phyloP scores from a whole-genome alignment of 2,888 invertebrate genomes.

The Drosophila helvetica region DNA sequence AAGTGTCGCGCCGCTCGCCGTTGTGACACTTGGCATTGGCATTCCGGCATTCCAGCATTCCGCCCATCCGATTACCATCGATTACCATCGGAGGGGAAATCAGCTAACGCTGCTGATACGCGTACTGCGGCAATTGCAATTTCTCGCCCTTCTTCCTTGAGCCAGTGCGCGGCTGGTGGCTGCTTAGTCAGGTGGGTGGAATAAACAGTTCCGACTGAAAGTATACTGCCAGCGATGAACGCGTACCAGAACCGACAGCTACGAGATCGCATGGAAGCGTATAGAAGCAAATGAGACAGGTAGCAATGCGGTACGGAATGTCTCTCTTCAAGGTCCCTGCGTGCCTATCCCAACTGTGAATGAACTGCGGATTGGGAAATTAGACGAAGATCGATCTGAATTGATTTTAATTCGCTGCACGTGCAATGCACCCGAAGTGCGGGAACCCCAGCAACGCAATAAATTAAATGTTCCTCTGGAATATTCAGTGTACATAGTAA shows the following conservation, averaged over 20 bases:
- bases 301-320: background rate
- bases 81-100: constrained; percentile 13
- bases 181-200: constrained; percentile 9
- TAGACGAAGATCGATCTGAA: constrained; percentile 42
- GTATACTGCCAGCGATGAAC: background rate
- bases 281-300: background rate
- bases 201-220: background rate
- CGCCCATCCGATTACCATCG: background rate
- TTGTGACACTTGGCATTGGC: constrained; percentile 39
- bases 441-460: constrained; percentile 10
- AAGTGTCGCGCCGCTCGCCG: constrained; percentile 2
- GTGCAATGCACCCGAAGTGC: constrained; percentile 61
- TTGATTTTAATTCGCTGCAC: constrained; percentile 67
- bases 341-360: constrained; percentile 7
- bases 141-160: constrained; percentile 18
- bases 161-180: background rate
- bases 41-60: background rate
- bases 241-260: background rate
- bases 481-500: no score
- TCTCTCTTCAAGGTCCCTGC: constrained; percentile 7
- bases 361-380: constrained; percentile 23
- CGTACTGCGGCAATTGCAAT: constrained; percentile 43
- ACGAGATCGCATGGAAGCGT: no score
- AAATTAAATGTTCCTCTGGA: background rate
- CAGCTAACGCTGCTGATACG: constrained; percentile 39